phyloP scores from a whole-genome alignment of 2,797 vertebrate genomes.

The Sciurus carolinensis region DNA sequence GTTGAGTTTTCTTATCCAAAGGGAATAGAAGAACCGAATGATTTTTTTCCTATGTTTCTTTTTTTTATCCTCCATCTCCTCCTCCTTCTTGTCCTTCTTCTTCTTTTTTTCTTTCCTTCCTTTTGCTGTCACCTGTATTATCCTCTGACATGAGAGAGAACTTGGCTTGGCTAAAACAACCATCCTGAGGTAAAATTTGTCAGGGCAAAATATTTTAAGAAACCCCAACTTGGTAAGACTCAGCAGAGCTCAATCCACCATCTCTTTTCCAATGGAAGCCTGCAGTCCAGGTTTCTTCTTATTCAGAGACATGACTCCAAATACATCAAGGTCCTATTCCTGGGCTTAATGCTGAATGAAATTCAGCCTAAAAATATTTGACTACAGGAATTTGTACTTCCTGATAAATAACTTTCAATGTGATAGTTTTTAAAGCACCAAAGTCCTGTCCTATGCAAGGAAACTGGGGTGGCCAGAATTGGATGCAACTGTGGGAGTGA shows the following conservation, averaged over 20 bases:
- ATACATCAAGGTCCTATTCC: background rate
- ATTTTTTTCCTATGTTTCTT: too few species aligned
- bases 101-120: too few species aligned
- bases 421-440: background rate
- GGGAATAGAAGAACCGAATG: too few species aligned
- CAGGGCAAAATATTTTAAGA: conserved; percentile 3
- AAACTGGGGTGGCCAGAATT: background rate
- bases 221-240: background rate
- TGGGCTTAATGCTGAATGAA: too few species aligned
- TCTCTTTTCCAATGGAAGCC: background rate
- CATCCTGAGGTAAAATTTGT: background rate
- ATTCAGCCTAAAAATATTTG: background rate
- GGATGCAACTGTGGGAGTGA: background rate
- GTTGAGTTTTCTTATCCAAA: background rate
- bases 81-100: too few species aligned
- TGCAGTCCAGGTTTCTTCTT: background rate
- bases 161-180: too few species aligned
- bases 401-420: background rate
- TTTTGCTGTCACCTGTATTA: too few species aligned
- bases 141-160: too few species aligned
- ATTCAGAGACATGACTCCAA: background rate
- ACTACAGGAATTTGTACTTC: background rate
- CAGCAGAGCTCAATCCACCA: too few species aligned
- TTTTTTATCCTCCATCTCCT: too few species aligned
- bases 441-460: background rate